These are phyloP conservation scores for Dicycla oo DNA, from an alignment of 2,888 invertebrate genomes.

Conservation along the genomic window DNA sequence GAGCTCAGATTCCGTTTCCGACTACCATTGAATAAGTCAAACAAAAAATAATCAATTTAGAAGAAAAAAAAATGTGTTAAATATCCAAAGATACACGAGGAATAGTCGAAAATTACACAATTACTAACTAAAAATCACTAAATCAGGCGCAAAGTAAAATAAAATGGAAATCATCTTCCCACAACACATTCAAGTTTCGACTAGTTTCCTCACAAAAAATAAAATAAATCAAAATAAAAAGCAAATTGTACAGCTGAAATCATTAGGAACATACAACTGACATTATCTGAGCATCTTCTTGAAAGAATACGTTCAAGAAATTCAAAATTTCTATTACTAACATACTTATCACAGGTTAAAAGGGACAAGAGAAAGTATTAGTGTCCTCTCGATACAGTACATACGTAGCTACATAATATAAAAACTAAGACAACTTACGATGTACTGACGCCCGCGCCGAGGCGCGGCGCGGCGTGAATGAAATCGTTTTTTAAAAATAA, in stretches of 20 bases:
- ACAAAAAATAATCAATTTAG: slow-evolving; percentile 54
- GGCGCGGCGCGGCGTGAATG: slow-evolving; percentile 67
- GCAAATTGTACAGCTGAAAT: slow-evolving; percentile 84
- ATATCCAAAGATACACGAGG: slow-evolving; percentile 67
- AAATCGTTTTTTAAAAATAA: slow-evolving; percentile 78
- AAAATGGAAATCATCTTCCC: slow-evolving; percentile 70
- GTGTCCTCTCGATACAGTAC: slow-evolving; percentile 88
- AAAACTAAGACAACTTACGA: slow-evolving; percentile 87
- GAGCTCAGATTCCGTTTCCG: slow-evolving; percentile 72
- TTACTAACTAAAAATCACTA: slow-evolving; percentile 77
- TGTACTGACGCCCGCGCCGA: slow-evolving; percentile 77
- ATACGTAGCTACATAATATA: slow-evolving; percentile 78
- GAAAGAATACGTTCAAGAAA: slow-evolving; percentile 84
- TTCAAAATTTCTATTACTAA: slow-evolving; percentile 85
- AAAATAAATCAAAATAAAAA: slow-evolving; percentile 73
- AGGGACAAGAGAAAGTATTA: slow-evolving; percentile 90
- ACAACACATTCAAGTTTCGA: slow-evolving; percentile 75
- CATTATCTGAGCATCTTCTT: slow-evolving; percentile 86
- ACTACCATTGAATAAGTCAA: slow-evolving; percentile 52
- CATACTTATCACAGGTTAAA: slow-evolving; percentile 90
- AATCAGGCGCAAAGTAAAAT: slow-evolving; percentile 80
- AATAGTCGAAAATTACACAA: slow-evolving; percentile 72
- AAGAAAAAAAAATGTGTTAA: slow-evolving; percentile 59
- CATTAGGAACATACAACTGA: slow-evolving; percentile 87
- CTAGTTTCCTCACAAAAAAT: slow-evolving; percentile 82